Percentiles rank a stretch among this genome's conserved stretches.
These are phyloP conservation scores for Pseudomugil tenellus DNA, from an alignment of 2,797 vertebrate genomes.

Conservation along the genomic window DNA sequence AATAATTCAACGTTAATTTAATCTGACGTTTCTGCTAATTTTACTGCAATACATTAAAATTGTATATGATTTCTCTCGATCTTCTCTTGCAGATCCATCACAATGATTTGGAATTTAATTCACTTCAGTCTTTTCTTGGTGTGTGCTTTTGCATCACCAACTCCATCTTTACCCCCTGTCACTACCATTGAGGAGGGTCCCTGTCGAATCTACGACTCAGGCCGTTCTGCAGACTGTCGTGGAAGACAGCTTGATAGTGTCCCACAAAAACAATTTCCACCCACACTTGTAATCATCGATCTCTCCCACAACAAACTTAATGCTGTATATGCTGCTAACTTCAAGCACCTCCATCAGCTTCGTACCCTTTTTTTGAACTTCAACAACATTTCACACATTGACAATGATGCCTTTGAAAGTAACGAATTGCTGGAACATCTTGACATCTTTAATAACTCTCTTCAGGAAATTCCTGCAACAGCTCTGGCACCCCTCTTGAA, in stretches of 20 bases:
- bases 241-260: slow-evolving; percentile 75
- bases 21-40: background rate
- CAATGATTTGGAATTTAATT: slow-evolving; percentile 59
- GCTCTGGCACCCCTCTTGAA: slow-evolving; percentile 76
- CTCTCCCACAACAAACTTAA: slow-evolving; percentile 85
- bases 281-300: slow-evolving; percentile 75
- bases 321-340: slow-evolving; percentile 64
- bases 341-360: slow-evolving; percentile 71
- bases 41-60: background rate
- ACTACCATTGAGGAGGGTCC: background rate
- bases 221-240: slow-evolving; percentile 74
- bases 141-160: slow-evolving; percentile 53
- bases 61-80: slow-evolving; percentile 3
- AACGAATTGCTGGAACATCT: slow-evolving; percentile 80
- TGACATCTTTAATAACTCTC: slow-evolving; percentile 87
- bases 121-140: slow-evolving; percentile 50
- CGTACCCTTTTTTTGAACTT: slow-evolving; percentile 72
- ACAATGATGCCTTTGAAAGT: slow-evolving; percentile 73
- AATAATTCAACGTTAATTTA: background rate
- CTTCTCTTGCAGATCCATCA: slow-evolving; percentile 51
- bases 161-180: slow-evolving; percentile 20
- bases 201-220: slow-evolving; percentile 61
- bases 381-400: slow-evolving; percentile 85
- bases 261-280: slow-evolving; percentile 74
- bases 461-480: slow-evolving; percentile 77